Evolutionary conservation across 2,888 invertebrate species (phyloP), one percentile per base, ranked within the genome.

Genomic region (Subacronicta megacephala): DNA sequence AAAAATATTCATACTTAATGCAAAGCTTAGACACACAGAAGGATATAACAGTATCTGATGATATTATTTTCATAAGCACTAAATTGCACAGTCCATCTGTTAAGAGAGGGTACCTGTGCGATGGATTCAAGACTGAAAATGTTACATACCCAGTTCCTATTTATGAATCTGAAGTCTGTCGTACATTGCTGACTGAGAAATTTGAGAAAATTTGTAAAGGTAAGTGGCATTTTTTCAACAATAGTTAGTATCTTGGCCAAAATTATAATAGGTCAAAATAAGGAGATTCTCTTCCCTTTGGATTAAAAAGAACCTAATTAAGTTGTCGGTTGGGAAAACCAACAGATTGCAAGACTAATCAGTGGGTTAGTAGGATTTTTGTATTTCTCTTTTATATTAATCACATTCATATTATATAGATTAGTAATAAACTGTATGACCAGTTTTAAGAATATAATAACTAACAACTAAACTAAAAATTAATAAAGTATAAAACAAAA

Each of bases 141-240:
- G 93, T 94, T 18, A 92, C 93, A 59, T 91, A 94, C 62, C 95
- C 95, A 61, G 94, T 95, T 40, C 94, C 95, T 7, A 95, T 97
- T 10, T 96, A 97, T 81, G 98, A 99, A 84, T 99, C 99, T 3
- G 96, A 97, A 12, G 97, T 98, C 9, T 99, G 99, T 76, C 95
- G 96, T 37, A 96, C 96, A 71, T 93, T 99, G 35, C 96, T 99
- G 61, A 95, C 95, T 47, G 97, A 98, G 51, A 96, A 98, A 76
- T 98, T 98, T 88, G 96, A 97, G 68, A 96, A 95, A 75, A 96
- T 97, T 67, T 97, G 97, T 84, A 94, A 95, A 82, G 95, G 95
- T 94, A 83, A 69, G 26, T 37, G 31, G 9, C 13, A 31, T 47
- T 18, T 18, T 3, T 18, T 18, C 18, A 23, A 7, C 7, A 7